Percentiles rank a stretch among this genome's conserved stretches.
Evolutionary conservation across 1,140 invertebrate species (phyloP).

Genomic region (Charaxes varanes): DNA sequence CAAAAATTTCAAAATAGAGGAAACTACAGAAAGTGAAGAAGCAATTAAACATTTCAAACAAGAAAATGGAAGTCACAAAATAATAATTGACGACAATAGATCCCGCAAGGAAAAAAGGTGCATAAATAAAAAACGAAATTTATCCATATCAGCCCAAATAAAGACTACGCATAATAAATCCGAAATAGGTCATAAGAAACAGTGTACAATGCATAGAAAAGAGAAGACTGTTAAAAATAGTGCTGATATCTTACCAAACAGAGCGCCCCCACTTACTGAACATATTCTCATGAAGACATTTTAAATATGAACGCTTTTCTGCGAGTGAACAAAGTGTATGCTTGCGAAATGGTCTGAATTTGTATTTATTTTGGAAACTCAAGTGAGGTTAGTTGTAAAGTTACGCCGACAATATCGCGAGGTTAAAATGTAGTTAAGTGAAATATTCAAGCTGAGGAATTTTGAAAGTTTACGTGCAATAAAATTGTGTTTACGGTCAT

Average conservation of each 20-base stretch:
- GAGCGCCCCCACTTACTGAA: slow-evolving; percentile 44
- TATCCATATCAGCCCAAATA: slow-evolving; percentile 54
- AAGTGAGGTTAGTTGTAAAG: slow-evolving; percentile 41
- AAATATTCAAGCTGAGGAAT: slow-evolving; percentile 27
- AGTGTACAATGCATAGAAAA: slow-evolving; percentile 53
- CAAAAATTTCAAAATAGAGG: slow-evolving; percentile 4
- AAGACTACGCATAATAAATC: slow-evolving; percentile 66
- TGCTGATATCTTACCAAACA: slow-evolving; percentile 40
- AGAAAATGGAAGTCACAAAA: slow-evolving; percentile 21
- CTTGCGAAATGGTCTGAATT: slow-evolving; percentile 6
- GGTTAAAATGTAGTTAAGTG: slow-evolving; percentile 35
- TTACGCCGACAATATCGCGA: slow-evolving; percentile 59
- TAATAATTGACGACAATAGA: slow-evolving; percentile 27
- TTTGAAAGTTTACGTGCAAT: slow-evolving; percentile 11
- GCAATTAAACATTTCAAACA: slow-evolving; percentile 13
- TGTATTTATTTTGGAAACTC: slow-evolving; percentile 4
- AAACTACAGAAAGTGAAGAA: slow-evolving; percentile 10
- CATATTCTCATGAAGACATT: slow-evolving; percentile 61
- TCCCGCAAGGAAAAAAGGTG: slow-evolving; percentile 37
- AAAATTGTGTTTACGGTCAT: slow-evolving; percentile 1
- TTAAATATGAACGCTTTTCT: slow-evolving; percentile 24
- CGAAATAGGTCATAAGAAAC: slow-evolving; percentile 57
- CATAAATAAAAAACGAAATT: slow-evolving; percentile 47
- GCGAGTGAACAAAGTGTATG: slow-evolving; percentile 17
- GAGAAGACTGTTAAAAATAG: slow-evolving; percentile 41